Evolutionary conservation across 2,797 vertebrate genomes (phyloP), one percentile per base, ranked within the genome.

Genomic region (Enteromius afrohamiltoni): DNA sequence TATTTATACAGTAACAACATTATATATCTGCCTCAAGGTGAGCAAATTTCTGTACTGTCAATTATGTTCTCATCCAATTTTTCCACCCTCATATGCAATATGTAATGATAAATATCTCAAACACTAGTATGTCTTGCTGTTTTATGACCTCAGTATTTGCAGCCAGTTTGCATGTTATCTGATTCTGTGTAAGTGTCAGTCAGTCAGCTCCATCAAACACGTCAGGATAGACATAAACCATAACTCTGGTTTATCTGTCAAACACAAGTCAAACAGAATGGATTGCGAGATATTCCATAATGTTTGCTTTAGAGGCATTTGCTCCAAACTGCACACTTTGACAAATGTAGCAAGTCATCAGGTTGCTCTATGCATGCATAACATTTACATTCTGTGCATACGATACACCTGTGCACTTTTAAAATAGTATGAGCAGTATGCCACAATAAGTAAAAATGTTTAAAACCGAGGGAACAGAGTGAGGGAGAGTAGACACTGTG

Each of bases 401-500:
- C 8, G 16, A 67, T 67, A 34, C 29, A 31, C 26, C 16, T 64
- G 13, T 64, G 62, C 26, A 17, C 16, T 26, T 29, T 17, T 26
- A 42, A 29, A 42, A 64, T 37, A 21, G 5, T 62, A 9, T 34
- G 40, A 21, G 60, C 60, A 19, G 10, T 62, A 29, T 29, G 55
- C 45, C 29, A 34, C 60, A 62, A 45, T 19, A 74, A 49, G 47
- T 34, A 74, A 37, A 34, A 77, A 77, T 5, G 9, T 69, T 2
- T 17, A 1, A 60, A 45, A 37, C 29, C 3, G 1, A 4, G 6
- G 51, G 51, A 58, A 37, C 31, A 7, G 37, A 49, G 19, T 7
- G 49, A 65, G 49, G 21, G 11, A 78, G 69, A 40, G 31, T 60
- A 77, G 71, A 42, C 42, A 42, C 58, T 71, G 79, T 77, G 75